phyloP scores from a whole-genome alignment of 2,888 invertebrate species.

The Crossocerus cetratus region DNA sequence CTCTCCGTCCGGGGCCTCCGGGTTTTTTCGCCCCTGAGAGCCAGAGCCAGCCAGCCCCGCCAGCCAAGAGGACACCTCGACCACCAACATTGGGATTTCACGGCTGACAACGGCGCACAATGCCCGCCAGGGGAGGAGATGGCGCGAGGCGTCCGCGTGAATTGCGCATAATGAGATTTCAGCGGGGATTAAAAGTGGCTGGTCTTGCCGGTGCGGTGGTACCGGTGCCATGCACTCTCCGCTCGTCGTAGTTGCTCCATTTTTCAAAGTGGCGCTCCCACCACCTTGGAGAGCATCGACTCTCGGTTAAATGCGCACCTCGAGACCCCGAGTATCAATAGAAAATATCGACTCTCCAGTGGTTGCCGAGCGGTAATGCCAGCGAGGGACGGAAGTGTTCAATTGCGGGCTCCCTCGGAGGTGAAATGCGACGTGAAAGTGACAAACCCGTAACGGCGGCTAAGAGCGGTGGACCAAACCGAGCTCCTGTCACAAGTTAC shows the following conservation, averaged over 20 bases:
- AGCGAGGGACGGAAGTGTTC: slow-evolving; percentile 52
- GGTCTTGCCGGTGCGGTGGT: neutral
- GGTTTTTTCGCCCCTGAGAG: neutral
- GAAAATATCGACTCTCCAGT: neutral
- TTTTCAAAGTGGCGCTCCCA: neutral
- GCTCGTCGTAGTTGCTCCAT: neutral
- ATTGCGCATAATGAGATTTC: slow-evolving; percentile 32
- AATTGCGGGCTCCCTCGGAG: slow-evolving; percentile 24
- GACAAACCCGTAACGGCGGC: slow-evolving; percentile 55
- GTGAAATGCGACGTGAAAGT: slow-evolving; percentile 67
- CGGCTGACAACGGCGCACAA: slow-evolving; percentile 14
- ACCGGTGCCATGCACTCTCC: too few species aligned
- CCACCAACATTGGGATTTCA: slow-evolving; percentile 21
- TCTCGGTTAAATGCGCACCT: too few species aligned
- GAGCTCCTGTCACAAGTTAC: slow-evolving; percentile 57
- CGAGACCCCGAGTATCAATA: too few species aligned
- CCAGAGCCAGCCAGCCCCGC: too few species aligned
- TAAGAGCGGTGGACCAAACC: slow-evolving; percentile 62
- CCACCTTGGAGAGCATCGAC: neutral
- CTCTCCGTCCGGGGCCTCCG: slow-evolving; percentile 12
- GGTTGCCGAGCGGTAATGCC: slow-evolving; percentile 15
- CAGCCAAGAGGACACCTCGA: slow-evolving; percentile 8
- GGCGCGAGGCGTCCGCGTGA: slow-evolving; percentile 9
- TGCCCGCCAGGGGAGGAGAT: neutral
- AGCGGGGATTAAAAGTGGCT: slow-evolving; percentile 1